phyloP scores from a whole-genome alignment of 2,113 vertebrate species.

The Dicerorhinus sumatrensis region DNA sequence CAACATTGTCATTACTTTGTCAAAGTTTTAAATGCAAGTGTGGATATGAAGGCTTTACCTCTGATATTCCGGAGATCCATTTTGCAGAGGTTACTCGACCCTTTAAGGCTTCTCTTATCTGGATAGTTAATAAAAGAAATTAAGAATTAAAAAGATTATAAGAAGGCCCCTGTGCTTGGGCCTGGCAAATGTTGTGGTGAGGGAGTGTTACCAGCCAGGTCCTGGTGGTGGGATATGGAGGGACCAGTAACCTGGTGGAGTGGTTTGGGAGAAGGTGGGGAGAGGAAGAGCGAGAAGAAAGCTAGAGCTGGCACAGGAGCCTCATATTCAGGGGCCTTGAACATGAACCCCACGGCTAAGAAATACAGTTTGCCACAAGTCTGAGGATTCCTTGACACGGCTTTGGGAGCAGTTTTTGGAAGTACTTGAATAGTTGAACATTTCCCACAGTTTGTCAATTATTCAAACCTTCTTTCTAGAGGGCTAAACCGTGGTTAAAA shows the following conservation, averaged over 20 bases:
- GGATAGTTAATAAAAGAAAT: constrained; percentile 47
- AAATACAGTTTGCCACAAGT: not conserved
- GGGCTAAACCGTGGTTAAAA: not conserved
- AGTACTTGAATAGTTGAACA: not conserved
- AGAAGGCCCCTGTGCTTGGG: not conserved
- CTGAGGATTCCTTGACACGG: not conserved
- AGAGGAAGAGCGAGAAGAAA: accelerated
- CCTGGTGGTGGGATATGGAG: not conserved
- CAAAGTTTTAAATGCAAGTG: not conserved
- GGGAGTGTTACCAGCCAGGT: not conserved
- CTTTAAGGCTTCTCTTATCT: constrained; percentile 87
- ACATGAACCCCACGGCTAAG: not conserved
- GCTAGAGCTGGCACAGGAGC: accelerated
- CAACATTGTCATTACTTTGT: not conserved
- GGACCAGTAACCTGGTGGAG: not conserved
- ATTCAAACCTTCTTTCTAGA: not conserved
- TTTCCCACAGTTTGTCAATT: not conserved
- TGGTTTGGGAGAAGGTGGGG: not conserved
- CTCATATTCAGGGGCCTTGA: not conserved
- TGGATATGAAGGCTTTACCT: constrained; percentile 76
- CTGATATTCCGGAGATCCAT: constrained; percentile 73
- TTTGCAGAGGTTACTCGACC: constrained; percentile 69
- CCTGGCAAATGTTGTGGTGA: not conserved
- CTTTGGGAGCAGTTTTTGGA: not conserved
- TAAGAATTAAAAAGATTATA: not conserved